These are phyloP conservation scores for Caenorhabditis becei DNA, from an alignment of 2,888 invertebrate genomes.

Conservation along the genomic window DNA sequence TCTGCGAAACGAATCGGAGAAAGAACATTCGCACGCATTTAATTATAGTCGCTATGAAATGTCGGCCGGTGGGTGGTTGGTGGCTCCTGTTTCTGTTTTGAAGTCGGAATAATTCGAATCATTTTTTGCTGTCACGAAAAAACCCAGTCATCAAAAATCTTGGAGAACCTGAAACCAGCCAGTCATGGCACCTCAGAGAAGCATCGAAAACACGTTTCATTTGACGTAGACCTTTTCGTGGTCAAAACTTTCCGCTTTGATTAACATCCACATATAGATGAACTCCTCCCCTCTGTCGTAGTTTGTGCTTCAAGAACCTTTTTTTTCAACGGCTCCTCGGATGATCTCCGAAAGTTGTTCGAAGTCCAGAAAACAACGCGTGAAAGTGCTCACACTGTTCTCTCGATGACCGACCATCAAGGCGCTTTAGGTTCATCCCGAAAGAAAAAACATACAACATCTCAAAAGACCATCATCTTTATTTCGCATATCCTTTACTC, in stretches of 20 bases:
- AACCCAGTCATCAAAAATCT: constrained; percentile 16
- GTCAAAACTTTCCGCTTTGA: constrained; percentile 21
- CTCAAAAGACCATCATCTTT: background rate
- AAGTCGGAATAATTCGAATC: no score
- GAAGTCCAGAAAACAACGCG: constrained; percentile 29
- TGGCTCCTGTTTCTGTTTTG: background rate
- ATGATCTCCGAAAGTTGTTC: constrained; percentile 16
- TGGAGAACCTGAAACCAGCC: background rate
- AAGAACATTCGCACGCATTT: constrained; percentile 1
- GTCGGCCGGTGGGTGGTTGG: background rate
- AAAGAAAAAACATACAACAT: background rate
- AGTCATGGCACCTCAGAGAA: constrained; percentile 3
- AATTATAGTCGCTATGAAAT: background rate
- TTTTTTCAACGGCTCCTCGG: background rate
- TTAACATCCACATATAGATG: constrained; percentile 28
- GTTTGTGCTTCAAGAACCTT: constrained; percentile 32
- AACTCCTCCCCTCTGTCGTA: constrained; percentile 6
- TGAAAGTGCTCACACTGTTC: constrained; percentile 52
- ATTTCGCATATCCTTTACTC: background rate
- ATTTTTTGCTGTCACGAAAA: no score
- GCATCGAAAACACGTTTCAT: constrained; percentile 29
- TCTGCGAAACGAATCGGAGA: constrained; percentile 1
- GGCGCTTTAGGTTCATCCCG: constrained; percentile 30
- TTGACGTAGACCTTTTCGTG: constrained; percentile 34
- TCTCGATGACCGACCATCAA: constrained; percentile 15